Base-by-base conservation (phyloP, 2,113 vertebrate species). In the Dasyurus viverrinus region DNA sequence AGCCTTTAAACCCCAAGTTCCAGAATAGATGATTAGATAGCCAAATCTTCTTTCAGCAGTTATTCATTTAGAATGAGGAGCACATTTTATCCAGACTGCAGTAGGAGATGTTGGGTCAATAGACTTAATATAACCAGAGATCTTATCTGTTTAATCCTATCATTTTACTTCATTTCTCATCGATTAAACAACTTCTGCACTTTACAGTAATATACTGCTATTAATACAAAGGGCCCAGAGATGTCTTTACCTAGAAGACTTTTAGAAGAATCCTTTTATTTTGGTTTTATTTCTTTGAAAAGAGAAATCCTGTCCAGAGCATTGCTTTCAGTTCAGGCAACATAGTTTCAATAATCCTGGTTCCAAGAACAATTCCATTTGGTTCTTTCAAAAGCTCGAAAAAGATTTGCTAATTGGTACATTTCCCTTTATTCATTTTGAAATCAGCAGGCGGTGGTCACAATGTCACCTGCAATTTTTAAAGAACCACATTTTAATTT, bases 261-360 rank as follows among this genome's bases (percentile, higher is more conserved):
- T 96, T 89, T 97, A 97, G 96, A 98, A 93, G 68, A 92, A 96
- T 94, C 89, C 90, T 97, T 95, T 94, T 97, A 97, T 96, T 96
- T 92, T 92, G 76, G 95, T 95, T 98, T 98, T 95, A 68, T 97
- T 98, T 97, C 54, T 96, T 98, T 97, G 95, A 46, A 97, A 96
- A 93, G 91, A 90, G 95, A 94, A 97, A 91, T 93, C 93, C 50
- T 97, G 94, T 97, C 94, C 93, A 96, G 93, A 90, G 96, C 55
- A 93, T 19, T 96, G 92, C 12, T 53, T 0, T 0, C 68, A 92
- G 54, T 95, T 92, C 46, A 91, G 84, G 19, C 36, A 84, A 23
- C 47, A 22, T 27, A 89, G 54, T 90, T 95, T 76, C 19, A 54
- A 91, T 94, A 92, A 96, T 14, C 48, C 19, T 84, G n/a, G n/a